These are phyloP conservation scores for Eueremaeus valkanovi DNA, from an alignment of 2,888 invertebrate species.

Conservation along the genomic window DNA sequence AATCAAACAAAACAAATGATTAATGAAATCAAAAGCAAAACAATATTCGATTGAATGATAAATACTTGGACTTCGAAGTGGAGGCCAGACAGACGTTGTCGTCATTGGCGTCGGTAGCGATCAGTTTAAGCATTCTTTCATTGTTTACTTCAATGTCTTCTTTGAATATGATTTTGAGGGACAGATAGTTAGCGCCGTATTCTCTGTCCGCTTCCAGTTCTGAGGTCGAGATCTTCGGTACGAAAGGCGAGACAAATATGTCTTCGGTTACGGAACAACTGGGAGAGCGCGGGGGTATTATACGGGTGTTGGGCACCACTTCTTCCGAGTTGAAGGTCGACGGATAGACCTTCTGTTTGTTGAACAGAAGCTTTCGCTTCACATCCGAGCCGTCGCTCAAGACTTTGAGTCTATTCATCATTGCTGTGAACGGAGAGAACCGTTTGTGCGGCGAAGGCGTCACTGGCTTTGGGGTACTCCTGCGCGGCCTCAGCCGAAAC, in stretches of 20 bases:
- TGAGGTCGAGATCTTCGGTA: conserved; percentile 3
- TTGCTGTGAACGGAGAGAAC: conserved; percentile 25
- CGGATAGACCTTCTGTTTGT: conserved; percentile 33
- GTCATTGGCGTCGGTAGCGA: neutral
- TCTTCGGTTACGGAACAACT: neutral
- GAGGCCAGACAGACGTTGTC: neutral
- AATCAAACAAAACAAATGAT: neutral
- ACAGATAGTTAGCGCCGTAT: conserved; percentile 27
- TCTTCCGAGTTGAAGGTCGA: conserved; percentile 29
- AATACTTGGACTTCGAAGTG: conserved; percentile 2
- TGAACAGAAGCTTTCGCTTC: conserved; percentile 21
- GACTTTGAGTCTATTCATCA: conserved; percentile 7
- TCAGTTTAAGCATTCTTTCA: conserved; percentile 6
- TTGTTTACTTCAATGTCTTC: conserved; percentile 18
- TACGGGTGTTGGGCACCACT: neutral
- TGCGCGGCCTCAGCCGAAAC: neutral
- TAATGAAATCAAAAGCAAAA: neutral
- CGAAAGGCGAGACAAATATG: conserved; percentile 13
- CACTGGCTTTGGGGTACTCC: conserved; percentile 13
- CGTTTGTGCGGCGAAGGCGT: conserved; percentile 6
- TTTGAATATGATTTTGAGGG: conserved; percentile 10
- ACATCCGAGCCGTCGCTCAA: conserved; percentile 11
- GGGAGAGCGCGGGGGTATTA: conserved; percentile 21
- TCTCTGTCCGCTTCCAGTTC: conserved; percentile 18
- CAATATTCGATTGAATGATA: neutral